phyloP scores from a whole-genome alignment of 2,113 vertebrate genomes.

The Rhineura floridana region DNA sequence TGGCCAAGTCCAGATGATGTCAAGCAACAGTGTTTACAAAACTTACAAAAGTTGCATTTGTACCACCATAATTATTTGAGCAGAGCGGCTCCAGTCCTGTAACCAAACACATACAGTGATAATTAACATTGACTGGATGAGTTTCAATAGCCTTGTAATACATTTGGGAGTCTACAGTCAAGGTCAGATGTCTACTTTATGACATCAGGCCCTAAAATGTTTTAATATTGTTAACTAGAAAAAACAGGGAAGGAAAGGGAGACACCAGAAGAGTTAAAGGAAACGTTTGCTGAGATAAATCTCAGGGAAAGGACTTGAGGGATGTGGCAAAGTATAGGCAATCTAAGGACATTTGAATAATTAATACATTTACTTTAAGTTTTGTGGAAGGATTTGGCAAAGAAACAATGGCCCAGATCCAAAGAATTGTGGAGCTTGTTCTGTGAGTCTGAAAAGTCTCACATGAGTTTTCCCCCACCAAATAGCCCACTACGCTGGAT shows the following conservation, averaged over 20 bases:
- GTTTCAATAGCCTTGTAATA: constrained; percentile 16
- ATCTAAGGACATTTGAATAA: constrained; percentile 1
- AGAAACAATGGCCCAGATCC: not conserved
- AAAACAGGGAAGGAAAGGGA: not conserved
- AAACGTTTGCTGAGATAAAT: not conserved
- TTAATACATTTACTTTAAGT: not conserved
- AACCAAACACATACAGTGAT: constrained; percentile 52
- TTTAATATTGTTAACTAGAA: not conserved
- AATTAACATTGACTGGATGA: constrained; percentile 56
- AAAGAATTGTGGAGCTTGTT: not conserved
- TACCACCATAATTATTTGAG: constrained; percentile 55
- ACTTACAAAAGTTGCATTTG: constrained; percentile 54
- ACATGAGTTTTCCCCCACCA: not conserved
- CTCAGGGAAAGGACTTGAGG: not conserved
- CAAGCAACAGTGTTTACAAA: constrained; percentile 40
- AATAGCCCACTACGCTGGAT: not conserved
- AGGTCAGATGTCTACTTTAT: constrained; percentile 13
- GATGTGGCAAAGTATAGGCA: not conserved
- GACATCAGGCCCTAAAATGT: constrained; percentile 4
- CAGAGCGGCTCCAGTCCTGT: constrained; percentile 50
- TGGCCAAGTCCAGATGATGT: constrained; percentile 26
- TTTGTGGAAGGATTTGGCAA: constrained; percentile 9
- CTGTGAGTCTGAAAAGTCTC: not conserved
- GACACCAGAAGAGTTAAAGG: not conserved
- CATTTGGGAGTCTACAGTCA: constrained; percentile 19